phyloP scores from a whole-genome alignment of 2,113 vertebrate species.

The Danionella cerebrum region DNA sequence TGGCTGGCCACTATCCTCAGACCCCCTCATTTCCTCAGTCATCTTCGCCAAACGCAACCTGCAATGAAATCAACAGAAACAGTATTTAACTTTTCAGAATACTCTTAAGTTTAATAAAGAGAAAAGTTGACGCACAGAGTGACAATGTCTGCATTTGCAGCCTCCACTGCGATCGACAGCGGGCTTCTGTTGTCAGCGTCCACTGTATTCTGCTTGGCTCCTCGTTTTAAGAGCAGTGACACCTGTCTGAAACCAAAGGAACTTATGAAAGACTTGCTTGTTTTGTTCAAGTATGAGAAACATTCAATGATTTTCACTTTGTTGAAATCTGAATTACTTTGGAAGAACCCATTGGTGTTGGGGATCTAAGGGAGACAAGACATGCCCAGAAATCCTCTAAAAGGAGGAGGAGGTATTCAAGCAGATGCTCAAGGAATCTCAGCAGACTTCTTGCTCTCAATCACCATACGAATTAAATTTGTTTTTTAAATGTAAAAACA shows the following conservation, averaged over 20 bases:
- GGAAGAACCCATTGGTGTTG: too few species aligned
- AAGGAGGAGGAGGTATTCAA: too few species aligned
- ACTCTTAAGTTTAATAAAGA: neutral
- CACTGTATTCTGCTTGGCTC: conserved; percentile 3
- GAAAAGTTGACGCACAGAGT: conserved; percentile 11
- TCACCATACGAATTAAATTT: too few species aligned
- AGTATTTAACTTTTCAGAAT: neutral
- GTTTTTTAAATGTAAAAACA: too few species aligned
- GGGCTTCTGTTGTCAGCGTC: conserved; percentile 12
- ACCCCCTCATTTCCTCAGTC: conserved; percentile 83
- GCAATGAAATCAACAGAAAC: neutral
- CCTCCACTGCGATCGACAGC: conserved; percentile 28
- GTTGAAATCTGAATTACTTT: too few species aligned
- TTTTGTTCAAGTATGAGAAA: neutral
- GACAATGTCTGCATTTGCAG: conserved; percentile 29
- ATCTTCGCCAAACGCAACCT: conserved; percentile 80
- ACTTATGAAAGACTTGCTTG: neutral
- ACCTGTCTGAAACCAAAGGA: conserved; percentile 11
- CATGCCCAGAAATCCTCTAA: too few species aligned
- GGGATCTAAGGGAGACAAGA: too few species aligned
- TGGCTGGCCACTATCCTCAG: conserved; percentile 76
- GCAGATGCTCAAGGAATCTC: too few species aligned
- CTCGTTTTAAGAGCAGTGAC: conserved; percentile 31
- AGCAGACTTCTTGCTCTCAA: too few species aligned
- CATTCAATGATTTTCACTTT: too few species aligned